Conservation (phyloP, 2,888 invertebrate species). For the Temnothorax ravouxi region DNA sequence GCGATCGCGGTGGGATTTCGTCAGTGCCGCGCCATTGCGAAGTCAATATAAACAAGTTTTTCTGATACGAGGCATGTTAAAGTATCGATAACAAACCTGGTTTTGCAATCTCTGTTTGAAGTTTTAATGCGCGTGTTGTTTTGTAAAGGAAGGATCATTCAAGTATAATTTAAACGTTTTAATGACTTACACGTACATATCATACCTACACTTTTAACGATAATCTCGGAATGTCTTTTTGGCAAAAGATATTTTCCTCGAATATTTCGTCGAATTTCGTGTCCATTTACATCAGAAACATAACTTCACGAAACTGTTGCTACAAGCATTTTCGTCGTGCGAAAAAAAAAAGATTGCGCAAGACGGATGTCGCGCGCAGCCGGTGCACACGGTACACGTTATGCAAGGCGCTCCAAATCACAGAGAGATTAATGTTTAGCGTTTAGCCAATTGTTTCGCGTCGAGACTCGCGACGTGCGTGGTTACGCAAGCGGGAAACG, state of each 20-base stretch:
- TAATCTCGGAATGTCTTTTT: not conserved
- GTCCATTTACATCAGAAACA: not conserved
- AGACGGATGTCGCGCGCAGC: not conserved
- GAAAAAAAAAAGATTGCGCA: constrained; percentile 20
- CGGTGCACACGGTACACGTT: not conserved
- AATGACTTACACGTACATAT: not conserved
- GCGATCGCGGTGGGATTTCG: not conserved
- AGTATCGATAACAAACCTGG: not conserved
- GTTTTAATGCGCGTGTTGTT: not conserved
- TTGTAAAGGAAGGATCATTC: not conserved
- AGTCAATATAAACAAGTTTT: constrained; percentile 14
- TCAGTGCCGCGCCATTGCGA: not conserved
- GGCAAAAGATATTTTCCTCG: not conserved
- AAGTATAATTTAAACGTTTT: not conserved
- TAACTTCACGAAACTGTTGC: not conserved
- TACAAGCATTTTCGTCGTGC: not conserved
- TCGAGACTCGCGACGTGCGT: constrained; percentile 10
- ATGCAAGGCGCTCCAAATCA: constrained; percentile 23
- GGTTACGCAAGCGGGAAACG: constrained; percentile 27
- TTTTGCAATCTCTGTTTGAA: not conserved
- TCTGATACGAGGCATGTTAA: not conserved
- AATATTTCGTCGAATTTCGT: not conserved
- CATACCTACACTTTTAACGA: not conserved
- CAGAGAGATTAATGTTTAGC: constrained; percentile 39
- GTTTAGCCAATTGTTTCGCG: constrained; percentile 37